A percentile compares a stretch with the other conserved stretches of the same genome.
phyloP scores from a whole-genome alignment of 1,140 invertebrate species.

The Drosophila azteca region DNA sequence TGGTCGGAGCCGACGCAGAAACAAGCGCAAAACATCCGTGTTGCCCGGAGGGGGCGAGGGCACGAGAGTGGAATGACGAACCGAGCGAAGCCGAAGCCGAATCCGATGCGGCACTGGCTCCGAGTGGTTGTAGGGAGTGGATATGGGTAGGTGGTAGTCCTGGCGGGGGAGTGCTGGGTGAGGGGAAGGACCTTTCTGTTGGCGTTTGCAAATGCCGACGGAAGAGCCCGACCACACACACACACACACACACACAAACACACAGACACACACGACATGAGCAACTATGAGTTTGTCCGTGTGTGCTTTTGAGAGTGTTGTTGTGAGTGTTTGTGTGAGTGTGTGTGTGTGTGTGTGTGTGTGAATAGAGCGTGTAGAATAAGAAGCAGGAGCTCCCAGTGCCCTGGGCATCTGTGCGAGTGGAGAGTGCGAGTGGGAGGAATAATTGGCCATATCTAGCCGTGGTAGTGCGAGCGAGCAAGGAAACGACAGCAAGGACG shows the following conservation, averaged over 20 bases:
- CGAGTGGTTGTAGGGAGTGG: not conserved
- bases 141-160: not conserved
- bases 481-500: constrained; percentile 38
- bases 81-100: constrained; percentile 6
- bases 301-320: not conserved
- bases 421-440: not conserved
- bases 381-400: constrained; percentile 11
- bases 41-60: constrained; percentile 8
- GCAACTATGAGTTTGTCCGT: constrained; percentile 2
- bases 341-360: constrained; percentile 10
- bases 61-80: constrained; percentile 5
- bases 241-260: constrained; percentile 9
- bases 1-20: constrained; percentile 38
- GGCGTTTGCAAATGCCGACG: constrained; percentile 40
- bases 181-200: not conserved
- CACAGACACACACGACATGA: not conserved
- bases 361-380: constrained; percentile 43
- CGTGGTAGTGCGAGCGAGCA: constrained; percentile 28
- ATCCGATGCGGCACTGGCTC: not conserved
- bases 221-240: constrained; percentile 53
- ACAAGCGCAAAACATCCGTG: constrained; percentile 40
- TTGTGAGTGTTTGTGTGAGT: not conserved
- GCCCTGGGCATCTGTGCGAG: not conserved
- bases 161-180: constrained; percentile 18
- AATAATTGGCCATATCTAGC: constrained; percentile 5